These are phyloP conservation scores for Xestia xanthographa DNA, from an alignment of 2,888 invertebrate genomes.

Conservation along the genomic window DNA sequence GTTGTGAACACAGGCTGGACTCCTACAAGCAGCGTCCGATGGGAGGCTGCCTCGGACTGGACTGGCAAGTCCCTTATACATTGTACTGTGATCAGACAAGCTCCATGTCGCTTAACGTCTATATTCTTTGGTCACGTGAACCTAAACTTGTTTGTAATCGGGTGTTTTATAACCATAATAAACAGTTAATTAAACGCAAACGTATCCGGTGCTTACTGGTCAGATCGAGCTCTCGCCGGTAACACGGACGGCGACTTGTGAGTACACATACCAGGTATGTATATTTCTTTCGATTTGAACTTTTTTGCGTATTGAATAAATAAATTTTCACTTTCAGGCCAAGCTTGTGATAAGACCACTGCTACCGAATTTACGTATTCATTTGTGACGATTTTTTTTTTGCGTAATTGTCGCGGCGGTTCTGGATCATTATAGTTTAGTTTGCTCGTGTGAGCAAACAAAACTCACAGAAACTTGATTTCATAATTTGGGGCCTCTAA, in stretches of 20 bases:
- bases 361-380: neutral
- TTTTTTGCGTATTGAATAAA: neutral
- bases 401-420: no score
- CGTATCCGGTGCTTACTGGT: neutral
- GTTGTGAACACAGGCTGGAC: neutral
- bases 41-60: neutral
- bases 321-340: neutral
- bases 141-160: neutral
- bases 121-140: slow-evolving; percentile 16
- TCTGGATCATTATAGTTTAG: no score
- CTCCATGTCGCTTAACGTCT: neutral
- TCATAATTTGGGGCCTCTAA: no score
- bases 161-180: slow-evolving; percentile 27
- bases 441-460: no score
- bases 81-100: neutral
- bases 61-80: neutral
- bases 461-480: no score
- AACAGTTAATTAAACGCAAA: slow-evolving; percentile 33
- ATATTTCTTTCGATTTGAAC: neutral
- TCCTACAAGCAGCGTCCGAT: neutral
- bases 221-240: neutral
- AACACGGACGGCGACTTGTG: neutral
- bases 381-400: no score
- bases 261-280: neutral
- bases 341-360: neutral